Evolutionary conservation across 2,113 vertebrate genomes (phyloP).

Genomic region (Arothron firmamentum): DNA sequence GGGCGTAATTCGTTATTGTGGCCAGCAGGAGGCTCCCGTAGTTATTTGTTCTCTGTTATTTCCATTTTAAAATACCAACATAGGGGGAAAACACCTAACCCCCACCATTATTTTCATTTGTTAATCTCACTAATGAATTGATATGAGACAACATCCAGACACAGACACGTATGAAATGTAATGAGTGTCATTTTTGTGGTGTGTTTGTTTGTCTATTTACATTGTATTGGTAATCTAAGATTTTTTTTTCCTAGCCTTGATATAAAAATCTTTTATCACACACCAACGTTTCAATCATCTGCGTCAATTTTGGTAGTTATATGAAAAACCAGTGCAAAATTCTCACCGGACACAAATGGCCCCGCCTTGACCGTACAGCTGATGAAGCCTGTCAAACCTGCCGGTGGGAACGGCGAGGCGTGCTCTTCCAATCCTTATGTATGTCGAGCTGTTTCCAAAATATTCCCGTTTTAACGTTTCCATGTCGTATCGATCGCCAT

Average conservation of each 20-base stretch:
- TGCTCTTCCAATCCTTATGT: not conserved
- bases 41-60: not conserved
- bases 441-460: slow-evolving; percentile 25
- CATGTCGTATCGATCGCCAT: slow-evolving; percentile 48
- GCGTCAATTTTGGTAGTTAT: too few species aligned
- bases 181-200: not conserved
- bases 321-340: too few species aligned
- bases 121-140: not conserved
- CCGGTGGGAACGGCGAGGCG: not conserved
- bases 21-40: not conserved
- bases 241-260: not conserved
- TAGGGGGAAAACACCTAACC: not conserved
- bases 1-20: not conserved
- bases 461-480: slow-evolving; percentile 20
- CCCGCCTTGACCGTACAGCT: slow-evolving; percentile 29
- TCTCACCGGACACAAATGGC: too few species aligned
- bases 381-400: not conserved
- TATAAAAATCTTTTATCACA: too few species aligned
- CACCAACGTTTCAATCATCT: too few species aligned
- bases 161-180: not conserved
- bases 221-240: not conserved
- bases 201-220: not conserved
- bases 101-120: not conserved
- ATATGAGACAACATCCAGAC: not conserved
- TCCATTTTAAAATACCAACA: not conserved